phyloP scores from a whole-genome alignment of 1,140 invertebrate genomes.

The Hermatobates lingyangjiaoensis region DNA sequence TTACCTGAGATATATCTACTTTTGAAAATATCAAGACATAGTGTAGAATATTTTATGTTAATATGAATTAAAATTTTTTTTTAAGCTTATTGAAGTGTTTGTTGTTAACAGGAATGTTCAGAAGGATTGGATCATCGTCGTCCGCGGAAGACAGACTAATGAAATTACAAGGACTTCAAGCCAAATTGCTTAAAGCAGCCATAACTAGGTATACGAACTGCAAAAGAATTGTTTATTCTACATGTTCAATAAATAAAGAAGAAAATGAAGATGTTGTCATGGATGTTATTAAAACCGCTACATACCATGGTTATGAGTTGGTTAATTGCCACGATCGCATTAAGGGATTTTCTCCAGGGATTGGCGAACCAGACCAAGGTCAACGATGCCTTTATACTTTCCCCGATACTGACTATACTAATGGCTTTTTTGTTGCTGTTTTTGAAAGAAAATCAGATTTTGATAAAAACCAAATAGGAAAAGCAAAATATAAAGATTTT shows the following conservation, averaged over 20 bases:
- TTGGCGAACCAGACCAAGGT: background rate
- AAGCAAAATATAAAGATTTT: background rate
- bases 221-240: constrained; percentile 80
- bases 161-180: constrained; percentile 63
- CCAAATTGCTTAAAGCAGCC: constrained; percentile 65
- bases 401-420: background rate
- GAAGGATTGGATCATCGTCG: constrained; percentile 18
- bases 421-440: background rate
- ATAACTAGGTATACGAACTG: constrained; percentile 62
- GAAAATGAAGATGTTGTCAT: constrained; percentile 82
- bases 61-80: background rate
- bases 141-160: constrained; percentile 31
- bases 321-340: background rate
- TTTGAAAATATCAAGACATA: background rate
- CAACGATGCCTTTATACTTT: background rate
- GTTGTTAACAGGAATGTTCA: background rate
- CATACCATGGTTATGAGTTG: constrained; percentile 22
- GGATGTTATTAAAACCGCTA: constrained; percentile 27
- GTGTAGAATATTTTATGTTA: background rate
- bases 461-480: background rate
- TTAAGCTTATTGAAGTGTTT: background rate
- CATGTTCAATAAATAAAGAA: constrained; percentile 72
- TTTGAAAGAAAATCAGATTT: background rate
- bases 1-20: background rate
- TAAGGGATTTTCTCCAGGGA: background rate